These are phyloP conservation scores for Meda fulgida DNA, from an alignment of 2,797 vertebrate genomes.

Conservation along the genomic window DNA sequence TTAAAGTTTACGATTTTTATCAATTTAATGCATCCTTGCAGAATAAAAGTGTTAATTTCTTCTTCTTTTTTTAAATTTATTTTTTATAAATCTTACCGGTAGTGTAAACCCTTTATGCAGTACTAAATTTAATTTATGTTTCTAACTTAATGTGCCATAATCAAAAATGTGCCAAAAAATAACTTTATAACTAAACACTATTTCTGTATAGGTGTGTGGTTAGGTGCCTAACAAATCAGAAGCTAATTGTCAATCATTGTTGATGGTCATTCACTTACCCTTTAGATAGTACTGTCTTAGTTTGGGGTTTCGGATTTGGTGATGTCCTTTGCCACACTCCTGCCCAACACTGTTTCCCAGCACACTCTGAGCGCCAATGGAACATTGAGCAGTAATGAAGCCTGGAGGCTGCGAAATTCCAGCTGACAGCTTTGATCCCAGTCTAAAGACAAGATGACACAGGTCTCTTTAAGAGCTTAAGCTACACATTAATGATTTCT, in stretches of 20 bases:
- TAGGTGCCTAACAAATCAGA: not conserved
- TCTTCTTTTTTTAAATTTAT: too few species aligned
- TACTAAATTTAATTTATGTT: not conserved
- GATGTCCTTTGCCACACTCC: conserved; percentile 57
- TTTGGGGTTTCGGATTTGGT: conserved; percentile 82
- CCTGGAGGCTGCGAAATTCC: conserved; percentile 74
- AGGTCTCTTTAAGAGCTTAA: not conserved
- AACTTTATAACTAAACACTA: not conserved
- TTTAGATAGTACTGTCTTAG: conserved; percentile 82
- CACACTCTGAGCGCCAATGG: conserved; percentile 43
- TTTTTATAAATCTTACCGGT: not conserved
- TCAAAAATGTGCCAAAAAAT: not conserved
- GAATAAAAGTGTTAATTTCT: not conserved
- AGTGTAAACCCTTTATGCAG: not conserved
- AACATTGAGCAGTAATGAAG: conserved; percentile 65
- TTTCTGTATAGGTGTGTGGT: not conserved
- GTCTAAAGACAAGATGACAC: conserved; percentile 60
- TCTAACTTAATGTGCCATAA: not conserved
- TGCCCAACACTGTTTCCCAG: conserved; percentile 3
- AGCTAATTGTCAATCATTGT: not conserved
- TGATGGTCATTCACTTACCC: conserved; percentile 65
- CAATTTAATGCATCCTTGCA: not conserved
- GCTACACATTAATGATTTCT: not conserved
- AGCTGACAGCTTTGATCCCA: conserved; percentile 77
- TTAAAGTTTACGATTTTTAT: not conserved